Evolutionary conservation across 2,888 invertebrate species (phyloP).

Genomic region (Drosophila tripunctata): DNA sequence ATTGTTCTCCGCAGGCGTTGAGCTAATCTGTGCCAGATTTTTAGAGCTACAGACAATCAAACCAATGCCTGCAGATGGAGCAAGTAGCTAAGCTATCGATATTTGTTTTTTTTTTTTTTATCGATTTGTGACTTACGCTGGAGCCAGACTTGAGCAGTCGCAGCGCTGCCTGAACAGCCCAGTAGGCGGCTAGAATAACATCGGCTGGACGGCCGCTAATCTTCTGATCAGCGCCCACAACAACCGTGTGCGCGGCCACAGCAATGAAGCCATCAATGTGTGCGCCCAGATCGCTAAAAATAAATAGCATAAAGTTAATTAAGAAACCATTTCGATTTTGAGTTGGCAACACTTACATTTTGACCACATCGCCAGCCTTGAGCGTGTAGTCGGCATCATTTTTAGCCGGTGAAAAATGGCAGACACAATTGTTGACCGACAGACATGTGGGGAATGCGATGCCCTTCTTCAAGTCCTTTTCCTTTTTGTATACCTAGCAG

Average conservation of each 20-base stretch:
- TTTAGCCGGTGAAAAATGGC: slow-evolving; percentile 98
- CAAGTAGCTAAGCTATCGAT: neutral
- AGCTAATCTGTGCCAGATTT: slow-evolving; percentile 57
- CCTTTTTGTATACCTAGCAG: slow-evolving; percentile 92
- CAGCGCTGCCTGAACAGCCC: slow-evolving; percentile 97
- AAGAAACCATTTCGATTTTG: neutral
- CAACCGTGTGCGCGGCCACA: slow-evolving; percentile 97
- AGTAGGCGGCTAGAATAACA: slow-evolving; percentile 96
- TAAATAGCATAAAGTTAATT: neutral
- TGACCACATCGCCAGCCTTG: slow-evolving; percentile 96
- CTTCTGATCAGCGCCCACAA: slow-evolving; percentile 93
- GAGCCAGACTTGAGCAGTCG: slow-evolving; percentile 95
- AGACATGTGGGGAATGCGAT: slow-evolving; percentile 99
- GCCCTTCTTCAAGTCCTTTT: slow-evolving; percentile 98
- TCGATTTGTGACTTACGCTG: slow-evolving; percentile 92
- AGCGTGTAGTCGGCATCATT: slow-evolving; percentile 94
- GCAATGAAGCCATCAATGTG: slow-evolving; percentile 99
- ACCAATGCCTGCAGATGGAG: slow-evolving; percentile 46
- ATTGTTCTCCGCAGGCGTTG: slow-evolving; percentile 69
- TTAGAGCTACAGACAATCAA: slow-evolving; percentile 49
- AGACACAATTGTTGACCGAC: slow-evolving; percentile 99
- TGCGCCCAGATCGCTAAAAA: slow-evolving; percentile 96
- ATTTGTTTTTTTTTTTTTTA: too few relatives aligned
- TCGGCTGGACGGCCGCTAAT: slow-evolving; percentile 96
- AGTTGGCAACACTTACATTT: slow-evolving; percentile 93